phyloP scores from a whole-genome alignment of 2,888 invertebrate species.

The Pterobdella sp. region DNA sequence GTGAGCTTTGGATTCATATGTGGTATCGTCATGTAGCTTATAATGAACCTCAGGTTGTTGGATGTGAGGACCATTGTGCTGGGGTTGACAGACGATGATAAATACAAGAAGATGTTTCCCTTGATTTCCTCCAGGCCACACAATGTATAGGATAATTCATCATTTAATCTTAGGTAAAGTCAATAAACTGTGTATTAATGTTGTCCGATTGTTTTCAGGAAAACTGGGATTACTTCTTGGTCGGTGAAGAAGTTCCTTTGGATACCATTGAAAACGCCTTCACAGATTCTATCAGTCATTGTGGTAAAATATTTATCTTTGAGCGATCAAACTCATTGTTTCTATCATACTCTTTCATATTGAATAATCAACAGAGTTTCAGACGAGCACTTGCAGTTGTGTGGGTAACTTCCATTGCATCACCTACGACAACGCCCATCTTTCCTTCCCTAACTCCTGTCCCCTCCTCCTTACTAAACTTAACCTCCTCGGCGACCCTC shows the following conservation, averaged over 20 bases:
- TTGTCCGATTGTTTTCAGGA: background rate
- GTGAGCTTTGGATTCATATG: background rate
- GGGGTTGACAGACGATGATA: background rate
- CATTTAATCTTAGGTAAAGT: too few species aligned
- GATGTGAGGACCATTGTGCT: constrained; percentile 2
- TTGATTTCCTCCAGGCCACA: background rate
- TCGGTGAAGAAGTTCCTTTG: background rate
- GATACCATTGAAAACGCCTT: background rate
- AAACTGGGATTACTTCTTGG: constrained; percentile 5
- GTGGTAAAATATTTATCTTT: background rate
- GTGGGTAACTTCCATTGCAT: constrained; percentile 21
- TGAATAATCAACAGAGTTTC: background rate
- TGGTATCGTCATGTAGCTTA: background rate
- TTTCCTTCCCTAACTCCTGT: background rate
- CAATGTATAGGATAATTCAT: background rate
- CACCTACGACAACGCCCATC: constrained; percentile 14
- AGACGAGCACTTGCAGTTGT: constrained; percentile 15
- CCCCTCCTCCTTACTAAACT: constrained; percentile 12
- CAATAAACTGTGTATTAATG: too few species aligned
- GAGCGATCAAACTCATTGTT: too few species aligned
- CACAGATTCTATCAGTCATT: background rate
- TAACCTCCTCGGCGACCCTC: background rate
- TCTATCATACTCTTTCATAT: too few species aligned
- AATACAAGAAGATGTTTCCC: background rate
- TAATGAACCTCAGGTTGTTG: background rate